Evolutionary conservation across 2,888 invertebrate species (phyloP), one percentile per base, ranked within the genome.

Genomic region (Panorpa germanica): DNA sequence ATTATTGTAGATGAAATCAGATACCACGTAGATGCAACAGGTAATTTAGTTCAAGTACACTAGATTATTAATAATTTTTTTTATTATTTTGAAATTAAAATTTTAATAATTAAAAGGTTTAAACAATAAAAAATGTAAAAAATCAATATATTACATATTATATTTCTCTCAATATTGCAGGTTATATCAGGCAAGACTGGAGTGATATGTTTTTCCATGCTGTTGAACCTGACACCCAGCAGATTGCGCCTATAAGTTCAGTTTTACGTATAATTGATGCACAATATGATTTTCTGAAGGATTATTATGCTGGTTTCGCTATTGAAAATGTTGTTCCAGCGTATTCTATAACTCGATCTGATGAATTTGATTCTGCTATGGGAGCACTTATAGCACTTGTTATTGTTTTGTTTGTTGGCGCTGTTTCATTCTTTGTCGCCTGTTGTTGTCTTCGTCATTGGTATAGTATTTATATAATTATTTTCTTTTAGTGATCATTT

Each of bases 381-480:
- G 83, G 82, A 11, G 85, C 85, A 1, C 51, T 86, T 14, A 82
- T 86, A 40, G 86, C 86, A 2, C 55, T 88, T 2, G 59, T 85
- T 8, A 78, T 88, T 29, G 82, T 85, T 4, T 60, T 86, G 1
- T 71, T 83, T 44, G 81, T 86, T 13, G 86, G 86, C 4, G 74
- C 82, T 26, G 72, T 85, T 31, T 82, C 85, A 1, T 82, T 86
- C 41, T 65, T 80, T 32, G 77, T 85, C 6, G 74, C 85, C 4
- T 86, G 86, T 49, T 86, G 85, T 40, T 88, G 86, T 44, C 61
- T 86, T 10, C 74, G 81, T 43, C 80, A 83, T 46, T 85, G 85
- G 81, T 72, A 47, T 45, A n/a, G n/a, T n/a, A n/a, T 45, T 45
- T 23, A 12, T 25, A 12, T n/a, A n/a, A n/a, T n/a, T n/a, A n/a